These are phyloP conservation scores for Chloropsis hardwickii DNA, from an alignment of 2,113 vertebrate genomes.

Conservation along the genomic window DNA sequence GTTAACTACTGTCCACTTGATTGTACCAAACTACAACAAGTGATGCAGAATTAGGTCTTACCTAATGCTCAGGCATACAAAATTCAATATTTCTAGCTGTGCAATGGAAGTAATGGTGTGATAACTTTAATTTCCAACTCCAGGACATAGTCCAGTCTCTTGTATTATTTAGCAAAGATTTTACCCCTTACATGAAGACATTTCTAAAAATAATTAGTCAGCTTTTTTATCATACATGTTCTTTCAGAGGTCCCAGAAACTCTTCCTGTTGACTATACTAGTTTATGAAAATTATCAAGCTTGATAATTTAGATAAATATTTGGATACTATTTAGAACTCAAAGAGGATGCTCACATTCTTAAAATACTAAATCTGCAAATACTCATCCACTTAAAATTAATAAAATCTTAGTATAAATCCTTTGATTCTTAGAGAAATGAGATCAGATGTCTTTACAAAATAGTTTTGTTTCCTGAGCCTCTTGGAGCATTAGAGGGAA, in stretches of 20 bases:
- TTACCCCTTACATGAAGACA: neutral
- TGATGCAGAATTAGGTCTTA: neutral
- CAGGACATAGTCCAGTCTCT: rapidly evolving
- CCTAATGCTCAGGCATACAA: neutral
- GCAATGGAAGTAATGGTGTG: neutral
- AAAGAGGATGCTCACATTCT: neutral
- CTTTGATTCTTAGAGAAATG: neutral
- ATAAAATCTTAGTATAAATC: neutral
- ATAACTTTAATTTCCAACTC: neutral
- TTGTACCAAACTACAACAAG: neutral
- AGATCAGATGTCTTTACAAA: neutral
- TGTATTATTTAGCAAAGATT: neutral
- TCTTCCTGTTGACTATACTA: neutral
- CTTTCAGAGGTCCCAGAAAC: neutral
- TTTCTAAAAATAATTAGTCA: neutral
- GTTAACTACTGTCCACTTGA: neutral
- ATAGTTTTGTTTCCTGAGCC: neutral
- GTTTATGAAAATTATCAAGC: neutral
- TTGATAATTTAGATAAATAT: neutral
- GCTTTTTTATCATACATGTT: neutral
- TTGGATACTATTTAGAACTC: neutral
- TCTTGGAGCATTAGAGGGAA: neutral
- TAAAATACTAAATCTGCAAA: neutral
- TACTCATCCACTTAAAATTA: neutral
- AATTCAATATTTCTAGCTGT: neutral